These are phyloP conservation scores for Scaptomyza hsui DNA, from an alignment of 1,140 invertebrate species.

Conservation along the genomic window DNA sequence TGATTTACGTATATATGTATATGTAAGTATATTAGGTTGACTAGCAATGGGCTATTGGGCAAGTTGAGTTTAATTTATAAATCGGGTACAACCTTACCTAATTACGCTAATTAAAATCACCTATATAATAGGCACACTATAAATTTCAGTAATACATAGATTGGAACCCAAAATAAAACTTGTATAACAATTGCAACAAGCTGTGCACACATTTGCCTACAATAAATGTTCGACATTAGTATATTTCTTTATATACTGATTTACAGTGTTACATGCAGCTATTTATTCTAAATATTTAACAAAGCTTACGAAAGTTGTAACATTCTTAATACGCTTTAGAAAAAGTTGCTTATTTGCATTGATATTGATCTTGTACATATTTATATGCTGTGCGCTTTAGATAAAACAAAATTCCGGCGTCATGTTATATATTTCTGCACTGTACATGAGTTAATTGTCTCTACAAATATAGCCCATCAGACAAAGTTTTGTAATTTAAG, in stretches of 20 bases:
- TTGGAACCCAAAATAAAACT: background rate
- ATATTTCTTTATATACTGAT: slow-evolving; percentile 8
- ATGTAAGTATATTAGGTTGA: no score
- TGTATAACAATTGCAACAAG: slow-evolving; percentile 15
- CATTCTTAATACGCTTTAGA: background rate
- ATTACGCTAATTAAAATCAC: background rate
- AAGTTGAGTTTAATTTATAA: background rate
- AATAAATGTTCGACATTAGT: slow-evolving; percentile 4
- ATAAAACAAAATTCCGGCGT: background rate
- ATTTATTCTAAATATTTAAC: slow-evolving; percentile 1
- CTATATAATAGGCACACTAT: slow-evolving; percentile 34
- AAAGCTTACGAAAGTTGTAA: background rate
- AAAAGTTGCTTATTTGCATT: background rate
- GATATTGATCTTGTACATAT: background rate
- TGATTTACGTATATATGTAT: no score
- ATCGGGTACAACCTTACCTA: background rate
- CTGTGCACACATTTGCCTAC: slow-evolving; percentile 4
- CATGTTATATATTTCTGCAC: background rate
- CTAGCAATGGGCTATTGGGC: no score
- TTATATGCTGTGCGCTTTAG: background rate
- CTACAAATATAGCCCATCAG: background rate
- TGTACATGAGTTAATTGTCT: background rate
- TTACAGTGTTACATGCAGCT: background rate
- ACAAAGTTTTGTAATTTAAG: background rate
- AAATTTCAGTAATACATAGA: slow-evolving; percentile 13